Evolutionary conservation across 2,113 vertebrate species (phyloP).

Genomic region (Chaetura pelagica): DNA sequence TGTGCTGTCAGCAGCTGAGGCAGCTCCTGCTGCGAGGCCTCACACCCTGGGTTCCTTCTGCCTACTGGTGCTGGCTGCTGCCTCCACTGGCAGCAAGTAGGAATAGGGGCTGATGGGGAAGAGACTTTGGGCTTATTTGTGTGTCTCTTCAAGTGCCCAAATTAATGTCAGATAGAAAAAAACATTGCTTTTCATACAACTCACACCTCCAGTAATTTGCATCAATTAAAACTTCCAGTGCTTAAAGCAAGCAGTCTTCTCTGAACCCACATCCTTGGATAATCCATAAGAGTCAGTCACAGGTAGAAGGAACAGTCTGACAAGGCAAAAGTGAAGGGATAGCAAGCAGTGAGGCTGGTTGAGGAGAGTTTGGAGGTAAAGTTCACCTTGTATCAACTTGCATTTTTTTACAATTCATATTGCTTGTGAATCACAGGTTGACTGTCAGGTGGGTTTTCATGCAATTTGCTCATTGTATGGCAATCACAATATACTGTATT

Average conservation of each 20-base stretch:
- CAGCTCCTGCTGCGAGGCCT: neutral
- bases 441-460: neutral
- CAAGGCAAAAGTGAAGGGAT: neutral
- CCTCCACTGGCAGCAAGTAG: neutral
- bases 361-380: neutral
- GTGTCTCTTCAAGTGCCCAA: neutral
- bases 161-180: neutral
- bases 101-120: neutral
- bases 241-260: neutral
- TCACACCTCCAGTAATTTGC: neutral
- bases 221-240: neutral
- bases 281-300: neutral
- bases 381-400: neutral
- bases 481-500: neutral
- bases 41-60: accelerated
- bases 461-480: neutral
- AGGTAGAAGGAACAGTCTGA: neutral
- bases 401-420: neutral
- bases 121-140: neutral
- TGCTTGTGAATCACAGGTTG: neutral
- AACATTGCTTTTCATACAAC: neutral
- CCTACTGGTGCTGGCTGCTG: neutral
- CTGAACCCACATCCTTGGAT: neutral
- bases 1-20: neutral
- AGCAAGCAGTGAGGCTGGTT: neutral